These are phyloP conservation scores for Pilophorus perplexus DNA, from an alignment of 2,888 invertebrate genomes.

Conservation along the genomic window DNA sequence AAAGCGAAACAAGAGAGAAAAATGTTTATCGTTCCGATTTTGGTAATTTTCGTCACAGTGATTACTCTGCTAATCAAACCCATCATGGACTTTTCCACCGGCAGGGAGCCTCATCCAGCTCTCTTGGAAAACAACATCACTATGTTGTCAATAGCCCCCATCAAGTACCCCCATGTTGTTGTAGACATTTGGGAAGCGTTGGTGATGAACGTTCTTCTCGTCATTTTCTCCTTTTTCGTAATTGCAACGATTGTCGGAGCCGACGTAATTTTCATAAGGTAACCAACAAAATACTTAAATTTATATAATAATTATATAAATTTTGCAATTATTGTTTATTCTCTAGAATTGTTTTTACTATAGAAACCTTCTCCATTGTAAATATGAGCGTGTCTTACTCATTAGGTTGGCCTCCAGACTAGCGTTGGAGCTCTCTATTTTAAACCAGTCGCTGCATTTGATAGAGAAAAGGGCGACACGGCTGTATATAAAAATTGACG, in stretches of 20 bases:
- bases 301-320: no score
- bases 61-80: slow-evolving; percentile 10
- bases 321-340: no score
- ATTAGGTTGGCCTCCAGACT: background rate
- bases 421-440: background rate
- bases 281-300: no score
- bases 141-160: background rate
- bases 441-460: slow-evolving; percentile 3
- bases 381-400: no score
- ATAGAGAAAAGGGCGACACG: slow-evolving; percentile 10
- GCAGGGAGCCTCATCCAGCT: slow-evolving; percentile 2
- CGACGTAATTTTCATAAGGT: slow-evolving; percentile 21
- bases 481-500: background rate
- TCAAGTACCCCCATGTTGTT: background rate
- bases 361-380: no score
- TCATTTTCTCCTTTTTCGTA: slow-evolving; percentile 8
- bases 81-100: background rate
- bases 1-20: background rate
- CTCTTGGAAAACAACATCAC: background rate
- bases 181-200: background rate
- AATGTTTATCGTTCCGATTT: slow-evolving; percentile 7
- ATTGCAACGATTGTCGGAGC: background rate
- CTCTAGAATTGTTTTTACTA: no score
- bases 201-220: background rate
- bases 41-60: slow-evolving; percentile 12